Evolutionary conservation across 2,797 vertebrate genomes (phyloP), one percentile per base, ranked within the genome.

Genomic region (Macropus fuliginosus): DNA sequence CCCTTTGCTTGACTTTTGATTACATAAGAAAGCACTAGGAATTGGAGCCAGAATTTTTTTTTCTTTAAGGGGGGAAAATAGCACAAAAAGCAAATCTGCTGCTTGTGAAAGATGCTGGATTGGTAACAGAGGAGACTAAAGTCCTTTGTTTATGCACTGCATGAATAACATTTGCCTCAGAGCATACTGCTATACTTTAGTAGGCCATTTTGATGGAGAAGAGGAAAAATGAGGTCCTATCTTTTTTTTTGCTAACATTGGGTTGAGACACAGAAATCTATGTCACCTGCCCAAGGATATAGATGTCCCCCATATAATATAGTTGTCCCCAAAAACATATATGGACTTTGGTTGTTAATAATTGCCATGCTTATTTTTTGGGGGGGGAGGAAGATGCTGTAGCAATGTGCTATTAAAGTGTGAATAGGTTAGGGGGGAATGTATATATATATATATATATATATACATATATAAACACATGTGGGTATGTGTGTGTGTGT

Each of bases 1-100:
- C 91, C 97, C 96, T 98, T 97, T 97, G 94, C 95, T 96, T 97
- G 97, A 97, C 98, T 95, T 97, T 95, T 96, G 96, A 94, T 98
- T 97, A 96, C 94, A 46, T 97, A 98, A 98, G 95, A 97, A 96
- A 97, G 94, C 57, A 95, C 90, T 21, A 74, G 56, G 55, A 93
- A 54, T 97, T 94, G 56, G 94, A 96, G 95, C 96, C 96, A 96
- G 95, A 54, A 92, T 56, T 95, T 97, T 97, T 94, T 93, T 24
- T 55, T n/a, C 21, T 89, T 9, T 14, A 28, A 29, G 94, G 91
- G 50, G 52, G 74, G 5, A 92, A 66, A 0, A 81, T 5, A 89
- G 92, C 46, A 90, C n/a, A 92, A 52, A 95, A 93, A 92, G n/a
- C 56, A 94, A 96, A 92, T 28, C 56, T 16, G 92, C 28, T 74